phyloP scores from a whole-genome alignment of 2,113 vertebrate genomes.

The Podiceps cristatus region DNA sequence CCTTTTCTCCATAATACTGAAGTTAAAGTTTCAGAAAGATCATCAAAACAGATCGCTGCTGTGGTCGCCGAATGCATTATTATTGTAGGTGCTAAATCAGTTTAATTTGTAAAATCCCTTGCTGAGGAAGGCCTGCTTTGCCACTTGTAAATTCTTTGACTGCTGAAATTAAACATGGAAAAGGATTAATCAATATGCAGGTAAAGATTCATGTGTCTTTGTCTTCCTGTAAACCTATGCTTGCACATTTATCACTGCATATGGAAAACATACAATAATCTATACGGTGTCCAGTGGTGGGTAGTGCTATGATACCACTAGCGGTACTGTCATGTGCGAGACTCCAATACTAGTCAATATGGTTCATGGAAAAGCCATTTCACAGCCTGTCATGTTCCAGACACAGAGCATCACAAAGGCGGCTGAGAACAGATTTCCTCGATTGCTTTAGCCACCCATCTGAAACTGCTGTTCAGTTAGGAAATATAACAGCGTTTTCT shows the following conservation, averaged over 20 bases:
- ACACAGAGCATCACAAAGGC: not conserved
- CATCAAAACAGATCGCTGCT: not conserved
- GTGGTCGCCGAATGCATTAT: not conserved
- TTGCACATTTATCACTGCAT: not conserved
- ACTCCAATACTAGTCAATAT: not conserved
- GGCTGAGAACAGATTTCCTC: not conserved
- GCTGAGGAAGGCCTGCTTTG: not conserved
- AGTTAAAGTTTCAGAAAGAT: not conserved
- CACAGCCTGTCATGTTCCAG: not conserved
- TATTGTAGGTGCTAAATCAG: not conserved
- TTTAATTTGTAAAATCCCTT: not conserved
- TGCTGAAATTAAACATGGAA: not conserved
- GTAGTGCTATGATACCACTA: not conserved
- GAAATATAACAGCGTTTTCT: not conserved
- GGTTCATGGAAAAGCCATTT: not conserved
- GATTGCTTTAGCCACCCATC: not conserved
- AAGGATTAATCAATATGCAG: not conserved
- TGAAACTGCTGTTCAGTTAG: not conserved
- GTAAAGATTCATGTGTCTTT: not conserved
- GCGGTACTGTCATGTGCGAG: not conserved
- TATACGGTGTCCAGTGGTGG: not conserved
- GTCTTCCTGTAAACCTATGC: not conserved
- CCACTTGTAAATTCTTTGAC: not conserved
- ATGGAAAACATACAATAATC: not conserved
- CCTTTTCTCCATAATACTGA: not conserved